These are phyloP conservation scores for Phenacoccus solenopsis DNA, from an alignment of 1,140 invertebrate species.

Conservation along the genomic window DNA sequence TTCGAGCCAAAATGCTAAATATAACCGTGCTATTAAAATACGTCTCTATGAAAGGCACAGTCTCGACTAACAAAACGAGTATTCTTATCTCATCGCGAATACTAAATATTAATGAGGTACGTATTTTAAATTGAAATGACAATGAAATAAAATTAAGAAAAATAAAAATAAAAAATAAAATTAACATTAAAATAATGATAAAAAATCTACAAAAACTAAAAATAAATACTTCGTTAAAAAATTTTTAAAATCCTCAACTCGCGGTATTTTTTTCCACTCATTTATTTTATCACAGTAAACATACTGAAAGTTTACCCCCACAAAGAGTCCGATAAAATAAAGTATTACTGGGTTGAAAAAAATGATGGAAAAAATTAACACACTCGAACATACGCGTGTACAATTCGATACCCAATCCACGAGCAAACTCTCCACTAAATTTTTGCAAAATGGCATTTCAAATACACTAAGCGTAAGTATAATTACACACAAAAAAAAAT, in stretches of 20 bases:
- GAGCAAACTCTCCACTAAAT: too few relatives aligned
- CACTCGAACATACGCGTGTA: too few relatives aligned
- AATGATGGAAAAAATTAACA: too few relatives aligned
- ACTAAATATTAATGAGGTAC: not conserved
- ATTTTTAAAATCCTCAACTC: not conserved
- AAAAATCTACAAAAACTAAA: not conserved
- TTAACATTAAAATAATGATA: not conserved
- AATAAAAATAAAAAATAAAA: not conserved
- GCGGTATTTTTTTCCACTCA: not conserved
- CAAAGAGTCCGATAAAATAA: not conserved
- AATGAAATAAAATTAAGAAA: too few relatives aligned
- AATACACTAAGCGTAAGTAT: not conserved
- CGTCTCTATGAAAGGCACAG: too few relatives aligned
- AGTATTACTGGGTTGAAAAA: too few relatives aligned
- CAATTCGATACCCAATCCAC: too few relatives aligned
- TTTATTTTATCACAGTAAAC: not conserved
- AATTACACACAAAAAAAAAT: not conserved
- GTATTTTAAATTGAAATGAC: too few relatives aligned
- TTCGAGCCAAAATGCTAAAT: too few relatives aligned
- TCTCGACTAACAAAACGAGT: too few relatives aligned
- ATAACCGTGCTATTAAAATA: too few relatives aligned
- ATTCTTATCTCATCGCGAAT: too few relatives aligned
- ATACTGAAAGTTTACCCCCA: not conserved
- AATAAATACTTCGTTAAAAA: not conserved
- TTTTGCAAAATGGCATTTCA: not conserved